Evolutionary conservation across 2,113 vertebrate genomes (phyloP), one percentile per base, ranked within the genome.

Genomic region (Taxidea taxus): DNA sequence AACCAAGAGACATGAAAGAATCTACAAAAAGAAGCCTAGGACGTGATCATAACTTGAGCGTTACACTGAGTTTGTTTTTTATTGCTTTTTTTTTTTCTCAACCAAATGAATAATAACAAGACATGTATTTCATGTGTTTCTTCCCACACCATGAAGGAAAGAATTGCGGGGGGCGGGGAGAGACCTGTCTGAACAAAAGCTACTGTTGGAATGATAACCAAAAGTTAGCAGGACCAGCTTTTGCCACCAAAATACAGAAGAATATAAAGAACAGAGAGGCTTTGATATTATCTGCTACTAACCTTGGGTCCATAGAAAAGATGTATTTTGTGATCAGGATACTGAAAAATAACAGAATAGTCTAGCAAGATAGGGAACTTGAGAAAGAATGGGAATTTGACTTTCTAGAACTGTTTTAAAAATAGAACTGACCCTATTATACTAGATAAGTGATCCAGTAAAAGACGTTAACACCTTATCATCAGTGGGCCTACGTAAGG

Each of bases 31-130:
- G 87, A 82, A 81, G 20, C 6, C 68, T 58, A 86, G 49, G 34
- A 93, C 64, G 37, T 34, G 37, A 21, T 89, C 14, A 77, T 16
- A 68, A 74, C 94, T 93, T 96, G 56, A 97, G 34, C 51, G 94
- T 44, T 64, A 90, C 47, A 3, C 49, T 81, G n/a, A 78, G 37
- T 77, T 37, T 4, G 10, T 27, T 51, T 91, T 78, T 78, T n/a
- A n/a, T n/a, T n/a, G n/a, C n/a, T 80, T 78, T 82, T 51, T 54
- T 51, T 16, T n/a, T n/a, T 68, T 47, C 62, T 56, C n/a, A 94
- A 51, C 9, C 42, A 96, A 94, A 89, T 75, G 70, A 93, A 81
- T 77, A 88, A 97, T 62, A n/a, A 90, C 44, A 34, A 90, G 80
- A 20, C 3, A 64, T 27, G 0, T 37, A 42, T 58, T 78, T 64